These are phyloP conservation scores for Coreoperca whiteheadi DNA, from an alignment of 2,113 vertebrate genomes.

Conservation along the genomic window DNA sequence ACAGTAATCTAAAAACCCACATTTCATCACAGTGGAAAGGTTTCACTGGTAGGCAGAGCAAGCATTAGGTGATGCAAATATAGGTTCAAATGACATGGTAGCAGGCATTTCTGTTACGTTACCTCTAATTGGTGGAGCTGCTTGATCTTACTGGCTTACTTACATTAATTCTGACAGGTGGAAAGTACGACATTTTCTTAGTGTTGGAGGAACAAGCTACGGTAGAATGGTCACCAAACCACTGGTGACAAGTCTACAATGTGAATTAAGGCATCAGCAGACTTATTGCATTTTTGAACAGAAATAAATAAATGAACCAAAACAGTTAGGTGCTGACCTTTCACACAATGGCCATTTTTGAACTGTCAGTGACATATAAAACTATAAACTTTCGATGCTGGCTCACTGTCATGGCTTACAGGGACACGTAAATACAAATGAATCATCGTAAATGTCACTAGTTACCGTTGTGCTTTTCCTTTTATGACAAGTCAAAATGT, in stretches of 20 bases:
- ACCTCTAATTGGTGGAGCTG: background rate
- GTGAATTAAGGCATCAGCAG: background rate
- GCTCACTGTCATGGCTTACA: background rate
- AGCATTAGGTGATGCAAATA: constrained; percentile 11
- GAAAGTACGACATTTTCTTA: background rate
- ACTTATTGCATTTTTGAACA: background rate
- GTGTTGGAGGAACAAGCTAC: background rate
- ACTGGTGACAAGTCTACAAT: background rate
- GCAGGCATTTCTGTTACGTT: constrained; percentile 4
- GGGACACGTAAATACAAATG: background rate
- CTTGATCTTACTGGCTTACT: background rate
- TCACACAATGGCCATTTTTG: background rate
- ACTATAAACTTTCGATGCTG: background rate
- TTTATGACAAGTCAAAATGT: background rate
- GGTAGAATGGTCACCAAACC: background rate
- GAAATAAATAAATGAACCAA: too few species aligned
- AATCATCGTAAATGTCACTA: background rate
- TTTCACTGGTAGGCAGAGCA: constrained; percentile 5
- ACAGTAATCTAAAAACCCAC: constrained; percentile 27
- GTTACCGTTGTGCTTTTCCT: background rate
- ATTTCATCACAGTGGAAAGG: constrained; percentile 35
- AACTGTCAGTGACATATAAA: background rate
- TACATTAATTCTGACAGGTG: constrained; percentile 16
- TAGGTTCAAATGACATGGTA: background rate
- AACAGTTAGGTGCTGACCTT: background rate